Evolutionary conservation across 2,113 vertebrate species (phyloP).

Genomic region (Xenus cinereus): DNA sequence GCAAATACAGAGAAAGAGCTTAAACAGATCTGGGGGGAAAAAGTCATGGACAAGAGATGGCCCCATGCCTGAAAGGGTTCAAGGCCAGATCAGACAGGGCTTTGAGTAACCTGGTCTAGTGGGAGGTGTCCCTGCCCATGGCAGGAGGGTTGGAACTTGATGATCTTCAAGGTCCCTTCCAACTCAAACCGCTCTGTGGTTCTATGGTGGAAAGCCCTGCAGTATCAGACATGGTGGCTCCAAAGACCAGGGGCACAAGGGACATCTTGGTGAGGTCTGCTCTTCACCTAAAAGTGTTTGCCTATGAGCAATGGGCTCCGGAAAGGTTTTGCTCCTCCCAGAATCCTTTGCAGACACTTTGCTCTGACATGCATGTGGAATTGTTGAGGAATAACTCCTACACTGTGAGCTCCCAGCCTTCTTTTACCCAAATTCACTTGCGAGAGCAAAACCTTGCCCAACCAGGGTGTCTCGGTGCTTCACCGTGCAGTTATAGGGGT

Average conservation of each 20-base stretch:
- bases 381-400: neutral
- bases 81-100: neutral
- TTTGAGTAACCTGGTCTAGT: neutral
- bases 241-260: neutral
- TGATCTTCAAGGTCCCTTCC: neutral
- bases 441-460: neutral
- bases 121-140: neutral
- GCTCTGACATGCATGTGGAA: neutral
- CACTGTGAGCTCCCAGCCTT: rapidly evolving
- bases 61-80: neutral
- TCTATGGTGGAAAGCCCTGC: neutral
- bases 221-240: neutral
- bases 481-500: neutral
- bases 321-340: neutral
- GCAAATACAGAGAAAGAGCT: neutral
- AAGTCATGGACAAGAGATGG: neutral
- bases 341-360: rapidly evolving
- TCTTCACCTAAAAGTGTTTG: neutral
- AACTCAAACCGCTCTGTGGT: neutral
- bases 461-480: neutral
- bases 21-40: neutral
- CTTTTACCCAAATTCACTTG: neutral
- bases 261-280: neutral
- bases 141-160: neutral
- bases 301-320: neutral